Percentiles rank a stretch among this genome's conserved stretches.
phyloP scores from a whole-genome alignment of 2,113 vertebrate species.

The Cryptomyrus ogoouensis region DNA sequence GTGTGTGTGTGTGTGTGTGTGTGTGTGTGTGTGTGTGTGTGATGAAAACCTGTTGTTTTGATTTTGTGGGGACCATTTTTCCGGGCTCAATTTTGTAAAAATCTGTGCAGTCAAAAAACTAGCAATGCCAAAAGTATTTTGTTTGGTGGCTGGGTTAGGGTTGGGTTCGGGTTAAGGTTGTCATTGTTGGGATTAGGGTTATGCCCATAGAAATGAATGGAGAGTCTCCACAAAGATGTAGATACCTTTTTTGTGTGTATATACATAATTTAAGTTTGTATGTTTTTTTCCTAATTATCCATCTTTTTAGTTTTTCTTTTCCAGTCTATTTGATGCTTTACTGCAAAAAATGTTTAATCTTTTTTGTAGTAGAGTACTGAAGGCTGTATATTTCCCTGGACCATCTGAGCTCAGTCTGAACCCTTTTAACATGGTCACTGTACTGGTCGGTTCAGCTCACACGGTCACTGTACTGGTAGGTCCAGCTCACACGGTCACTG shows the following conservation, averaged over 20 bases:
- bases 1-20: constrained; percentile 45
- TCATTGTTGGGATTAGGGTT: not conserved
- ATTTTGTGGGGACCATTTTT: too few relatives aligned
- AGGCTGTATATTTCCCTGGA: not conserved
- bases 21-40: not conserved
- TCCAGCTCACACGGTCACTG: too few relatives aligned
- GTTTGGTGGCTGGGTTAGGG: not conserved
- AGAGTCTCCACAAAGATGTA: not conserved
- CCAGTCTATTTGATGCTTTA: not conserved
- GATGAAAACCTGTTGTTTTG: too few relatives aligned
- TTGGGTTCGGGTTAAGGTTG: not conserved
- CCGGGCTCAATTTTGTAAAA: not conserved
- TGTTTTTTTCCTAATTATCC: not conserved
- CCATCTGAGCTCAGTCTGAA: not conserved
- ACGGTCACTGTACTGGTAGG: too few relatives aligned
- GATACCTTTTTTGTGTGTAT: not conserved
- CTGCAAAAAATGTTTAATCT: not conserved
- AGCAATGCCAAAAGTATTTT: not conserved
- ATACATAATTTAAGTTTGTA: not conserved
- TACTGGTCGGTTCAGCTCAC: too few relatives aligned
- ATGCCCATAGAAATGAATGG: not conserved
- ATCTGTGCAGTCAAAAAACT: not conserved
- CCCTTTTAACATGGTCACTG: not conserved
- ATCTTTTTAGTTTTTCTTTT: not conserved
- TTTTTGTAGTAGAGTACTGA: not conserved